A percentile compares a stretch with the other conserved stretches of the same genome.
Evolutionary conservation across 1,140 invertebrate genomes (phyloP).

Genomic region (Rhagoletis pomonella): DNA sequence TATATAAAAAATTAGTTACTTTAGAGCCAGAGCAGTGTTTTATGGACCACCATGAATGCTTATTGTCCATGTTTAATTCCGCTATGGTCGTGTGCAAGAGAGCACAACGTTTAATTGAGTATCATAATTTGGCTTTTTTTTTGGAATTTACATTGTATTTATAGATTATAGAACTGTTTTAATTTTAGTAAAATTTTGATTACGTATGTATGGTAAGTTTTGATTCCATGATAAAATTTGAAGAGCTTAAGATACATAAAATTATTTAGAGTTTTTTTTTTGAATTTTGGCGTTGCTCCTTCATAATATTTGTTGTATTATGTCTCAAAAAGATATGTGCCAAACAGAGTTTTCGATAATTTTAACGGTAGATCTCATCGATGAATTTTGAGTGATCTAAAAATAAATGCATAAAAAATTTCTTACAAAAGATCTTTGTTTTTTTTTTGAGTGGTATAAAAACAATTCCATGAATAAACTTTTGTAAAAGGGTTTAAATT

Average conservation of each 20-base stretch:
- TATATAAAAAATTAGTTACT: constrained; percentile 10
- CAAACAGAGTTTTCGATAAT: background rate
- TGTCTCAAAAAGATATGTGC: background rate
- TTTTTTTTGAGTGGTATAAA: no score
- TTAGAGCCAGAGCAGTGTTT: background rate
- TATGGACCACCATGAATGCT: background rate
- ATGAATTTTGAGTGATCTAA: constrained; percentile 29
- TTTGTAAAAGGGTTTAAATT: no score
- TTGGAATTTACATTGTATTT: background rate
- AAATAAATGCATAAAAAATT: background rate
- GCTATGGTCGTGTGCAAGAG: background rate
- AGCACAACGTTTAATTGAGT: background rate
- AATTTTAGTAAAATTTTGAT: background rate
- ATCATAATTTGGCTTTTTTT: background rate
- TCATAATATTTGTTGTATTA: background rate
- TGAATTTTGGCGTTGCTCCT: background rate
- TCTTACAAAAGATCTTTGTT: no score
- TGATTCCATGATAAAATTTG: background rate
- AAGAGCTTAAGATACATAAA: background rate
- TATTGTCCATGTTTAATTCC: background rate
- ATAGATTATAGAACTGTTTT: background rate
- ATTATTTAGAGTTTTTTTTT: background rate
- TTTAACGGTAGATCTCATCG: background rate
- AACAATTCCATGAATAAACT: no score
- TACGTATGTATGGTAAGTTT: background rate